These are phyloP conservation scores for Epinotia ramella DNA, from an alignment of 2,888 invertebrate species.

Conservation along the genomic window DNA sequence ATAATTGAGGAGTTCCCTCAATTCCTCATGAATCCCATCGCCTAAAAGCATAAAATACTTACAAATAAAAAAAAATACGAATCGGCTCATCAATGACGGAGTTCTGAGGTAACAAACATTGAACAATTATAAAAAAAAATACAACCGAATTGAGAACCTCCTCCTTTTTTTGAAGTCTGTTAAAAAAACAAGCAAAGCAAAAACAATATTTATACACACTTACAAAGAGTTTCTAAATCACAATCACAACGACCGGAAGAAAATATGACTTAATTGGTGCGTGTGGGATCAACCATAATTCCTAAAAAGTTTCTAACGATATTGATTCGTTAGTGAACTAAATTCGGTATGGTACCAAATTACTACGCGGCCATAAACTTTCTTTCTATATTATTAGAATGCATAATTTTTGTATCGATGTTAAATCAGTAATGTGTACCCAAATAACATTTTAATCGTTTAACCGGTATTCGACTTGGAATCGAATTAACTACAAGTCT, in stretches of 20 bases:
- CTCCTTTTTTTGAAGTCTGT: too few species aligned
- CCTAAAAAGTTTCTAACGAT: conserved; percentile 13
- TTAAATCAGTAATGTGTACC: conserved; percentile 40
- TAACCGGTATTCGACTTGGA: conserved; percentile 25
- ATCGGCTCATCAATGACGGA: too few species aligned
- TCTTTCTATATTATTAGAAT: conserved; percentile 36
- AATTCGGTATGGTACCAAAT: conserved; percentile 38
- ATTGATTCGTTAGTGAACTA: conserved; percentile 22
- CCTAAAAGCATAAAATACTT: too few species aligned
- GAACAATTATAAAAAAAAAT: too few species aligned
- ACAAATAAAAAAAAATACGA: too few species aligned
- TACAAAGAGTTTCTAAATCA: background rate
- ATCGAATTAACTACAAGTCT: conserved; percentile 26
- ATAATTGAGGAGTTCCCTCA: too few species aligned
- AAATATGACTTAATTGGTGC: conserved; percentile 11
- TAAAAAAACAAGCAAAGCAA: background rate
- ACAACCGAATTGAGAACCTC: too few species aligned
- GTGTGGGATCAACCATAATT: conserved; percentile 4
- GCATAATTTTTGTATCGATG: conserved; percentile 37
- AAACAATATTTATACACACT: background rate
- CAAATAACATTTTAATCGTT: conserved; percentile 33
- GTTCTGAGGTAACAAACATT: too few species aligned
- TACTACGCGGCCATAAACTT: conserved; percentile 28
- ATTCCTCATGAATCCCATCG: too few species aligned
- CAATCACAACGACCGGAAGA: background rate